phyloP scores from a whole-genome alignment of 1,140 invertebrate species.

The Drosophila kohkoa region DNA sequence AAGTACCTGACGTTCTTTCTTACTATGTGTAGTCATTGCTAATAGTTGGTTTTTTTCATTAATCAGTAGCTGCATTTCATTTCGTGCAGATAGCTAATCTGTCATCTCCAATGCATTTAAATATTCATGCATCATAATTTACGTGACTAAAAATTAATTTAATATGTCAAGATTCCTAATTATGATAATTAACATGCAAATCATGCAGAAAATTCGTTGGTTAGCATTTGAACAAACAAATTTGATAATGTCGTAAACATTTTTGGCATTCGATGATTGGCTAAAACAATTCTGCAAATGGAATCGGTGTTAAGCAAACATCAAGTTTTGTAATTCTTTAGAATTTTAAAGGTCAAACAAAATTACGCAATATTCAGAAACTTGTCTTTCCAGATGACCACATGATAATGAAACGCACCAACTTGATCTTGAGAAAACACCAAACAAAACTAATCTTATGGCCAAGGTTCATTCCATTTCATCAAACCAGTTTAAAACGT shows the following conservation, averaged over 20 bases:
- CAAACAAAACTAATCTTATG: constrained; percentile 32
- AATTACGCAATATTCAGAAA: constrained; percentile 65
- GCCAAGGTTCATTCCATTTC: constrained; percentile 19
- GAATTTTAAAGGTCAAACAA: constrained; percentile 55
- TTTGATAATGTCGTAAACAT: neutral
- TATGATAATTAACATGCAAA: constrained; percentile 24
- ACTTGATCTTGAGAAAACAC: constrained; percentile 63
- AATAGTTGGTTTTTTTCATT: constrained; percentile 5
- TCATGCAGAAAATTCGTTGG: constrained; percentile 13
- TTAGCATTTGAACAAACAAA: constrained; percentile 3
- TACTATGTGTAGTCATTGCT: neutral
- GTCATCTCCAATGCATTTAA: constrained; percentile 17
- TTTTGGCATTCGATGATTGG: constrained; percentile 5
- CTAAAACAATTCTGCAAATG: neutral
- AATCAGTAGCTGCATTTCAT: constrained; percentile 23
- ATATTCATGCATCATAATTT: constrained; percentile 35
- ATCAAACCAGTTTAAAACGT: constrained; percentile 59
- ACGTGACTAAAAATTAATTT: constrained; percentile 50
- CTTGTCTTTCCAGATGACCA: constrained; percentile 57
- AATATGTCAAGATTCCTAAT: constrained; percentile 22
- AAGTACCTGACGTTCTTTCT: neutral
- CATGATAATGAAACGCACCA: constrained; percentile 58
- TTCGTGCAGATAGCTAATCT: constrained; percentile 20
- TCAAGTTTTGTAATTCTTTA: constrained; percentile 6
- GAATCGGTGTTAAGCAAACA: neutral